Base-by-base conservation (phyloP, 2,888 invertebrate genomes). In the Junonia oenone region DNA sequence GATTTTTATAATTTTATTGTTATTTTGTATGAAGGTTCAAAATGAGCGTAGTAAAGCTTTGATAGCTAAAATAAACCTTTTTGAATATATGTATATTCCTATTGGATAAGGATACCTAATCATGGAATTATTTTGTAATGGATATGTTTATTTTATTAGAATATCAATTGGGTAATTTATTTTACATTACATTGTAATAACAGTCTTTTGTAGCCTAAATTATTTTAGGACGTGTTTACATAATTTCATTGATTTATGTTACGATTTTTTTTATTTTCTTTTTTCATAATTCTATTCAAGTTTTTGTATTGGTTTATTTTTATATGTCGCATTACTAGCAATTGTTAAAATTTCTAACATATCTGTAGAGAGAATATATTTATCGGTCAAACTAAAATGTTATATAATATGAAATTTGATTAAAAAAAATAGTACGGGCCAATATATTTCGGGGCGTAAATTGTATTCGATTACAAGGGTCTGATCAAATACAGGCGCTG, bases 401-500 rank as follows among this genome's bases (percentile, higher is more conserved):
- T 33, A n/a, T n/a, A n/a, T 33, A 33, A 40, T 19, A 19, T 40
- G 17, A 40, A 40, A 40, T 40, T 40, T 40, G 19, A 40, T 40
- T 40, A 40, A 40, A 19, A 40, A 40, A 40, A 40, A 40, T 40
- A 33, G 31, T n/a, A 40, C 38, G 38, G 19, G 11, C 38, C 38
- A 40, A 40, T 40, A 19, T 4, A 40, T 40, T 33, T 40, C 15
- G 11, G 19, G 38, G 38, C 38, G 38, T 40, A 40, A 40, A 40
- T 40, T 40, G 38, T 40, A 40, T 40, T 40, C 38, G 38, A 40
- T 40, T 40, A 40, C 38, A 40, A 40, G 38, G 38, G 38, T 40
- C 38, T 40, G 38, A 40, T 40, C 38, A 40, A 40, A 40, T 40
- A 40, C 19, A 40, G 38, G 38, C 17, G 38, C 38, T 19, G 19